phyloP scores from a whole-genome alignment of 2,113 vertebrate genomes.

The Etheostoma cragini region DNA sequence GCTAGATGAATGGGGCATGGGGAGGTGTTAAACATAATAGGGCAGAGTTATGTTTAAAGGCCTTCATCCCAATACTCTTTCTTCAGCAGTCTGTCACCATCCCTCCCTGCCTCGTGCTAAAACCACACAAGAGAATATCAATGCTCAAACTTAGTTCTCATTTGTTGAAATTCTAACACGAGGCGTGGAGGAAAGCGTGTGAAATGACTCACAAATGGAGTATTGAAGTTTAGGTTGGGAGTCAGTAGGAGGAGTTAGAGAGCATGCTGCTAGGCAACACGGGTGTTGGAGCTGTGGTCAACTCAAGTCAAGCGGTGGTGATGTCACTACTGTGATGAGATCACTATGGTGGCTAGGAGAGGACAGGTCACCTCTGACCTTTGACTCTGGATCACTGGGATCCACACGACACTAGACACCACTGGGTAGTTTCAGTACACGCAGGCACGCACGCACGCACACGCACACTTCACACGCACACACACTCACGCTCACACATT shows the following conservation, averaged over 20 bases:
- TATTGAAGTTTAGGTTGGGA: conserved; percentile 64
- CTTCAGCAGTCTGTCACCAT: conserved; percentile 43
- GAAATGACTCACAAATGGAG: conserved; percentile 61
- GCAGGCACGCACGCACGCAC: conserved; percentile 9
- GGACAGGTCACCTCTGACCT: conserved; percentile 76
- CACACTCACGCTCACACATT: conserved; percentile 16
- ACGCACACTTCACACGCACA: neutral
- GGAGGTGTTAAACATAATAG: conserved; percentile 71
- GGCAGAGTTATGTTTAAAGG: conserved; percentile 70
- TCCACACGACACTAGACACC: conserved; percentile 79
- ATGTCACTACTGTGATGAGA: conserved; percentile 63
- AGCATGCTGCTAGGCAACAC: conserved; percentile 72
- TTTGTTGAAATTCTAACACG: conserved; percentile 30
- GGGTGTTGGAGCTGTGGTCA: conserved; percentile 61
- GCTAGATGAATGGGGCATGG: conserved; percentile 59
- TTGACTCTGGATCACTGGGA: conserved; percentile 79
- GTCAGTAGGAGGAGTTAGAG: conserved; percentile 58
- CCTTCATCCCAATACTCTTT: conserved; percentile 67
- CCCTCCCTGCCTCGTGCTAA: conserved; percentile 55
- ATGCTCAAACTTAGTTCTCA: conserved; percentile 47
- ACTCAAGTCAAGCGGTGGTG: conserved; percentile 67
- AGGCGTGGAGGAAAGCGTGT: conserved; percentile 54
- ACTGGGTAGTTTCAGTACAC: conserved; percentile 66
- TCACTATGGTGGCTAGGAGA: conserved; percentile 65
- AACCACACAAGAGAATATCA: conserved; percentile 45